Conservation (phyloP, 2,888 invertebrate species). For the Thera obeliscata region DNA sequence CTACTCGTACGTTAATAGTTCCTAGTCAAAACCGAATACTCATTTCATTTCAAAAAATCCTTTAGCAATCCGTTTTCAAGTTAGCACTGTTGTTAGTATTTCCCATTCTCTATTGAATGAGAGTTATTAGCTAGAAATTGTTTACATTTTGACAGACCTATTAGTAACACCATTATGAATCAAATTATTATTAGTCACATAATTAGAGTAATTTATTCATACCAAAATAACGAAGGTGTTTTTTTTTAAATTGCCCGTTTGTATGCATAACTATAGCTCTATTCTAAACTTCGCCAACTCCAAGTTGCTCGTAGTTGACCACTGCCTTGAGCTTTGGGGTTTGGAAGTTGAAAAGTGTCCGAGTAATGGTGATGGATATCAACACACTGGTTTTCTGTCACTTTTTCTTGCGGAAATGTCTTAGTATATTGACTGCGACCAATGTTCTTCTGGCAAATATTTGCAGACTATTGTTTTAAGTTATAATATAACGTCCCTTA, state of each 20-base stretch:
- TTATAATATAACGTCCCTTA: too few species aligned
- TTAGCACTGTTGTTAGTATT: too few species aligned
- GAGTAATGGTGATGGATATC: conserved; percentile 35
- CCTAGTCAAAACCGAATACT: too few species aligned
- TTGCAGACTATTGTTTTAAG: too few species aligned
- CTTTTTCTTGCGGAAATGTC: conserved; percentile 18
- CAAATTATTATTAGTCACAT: too few species aligned
- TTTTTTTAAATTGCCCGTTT: conserved; percentile 9
- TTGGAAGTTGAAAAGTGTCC: conserved; percentile 39
- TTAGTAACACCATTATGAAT: too few species aligned
- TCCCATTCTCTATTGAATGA: too few species aligned
- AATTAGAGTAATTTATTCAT: neutral
- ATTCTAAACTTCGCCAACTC: conserved; percentile 47
- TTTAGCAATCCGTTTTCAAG: too few species aligned
- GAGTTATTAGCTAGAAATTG: too few species aligned
- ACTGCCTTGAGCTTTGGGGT: conserved; percentile 36
- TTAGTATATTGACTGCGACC: neutral
- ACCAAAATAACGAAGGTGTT: neutral
- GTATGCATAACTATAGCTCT: conserved; percentile 36
- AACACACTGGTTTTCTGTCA: conserved; percentile 29
- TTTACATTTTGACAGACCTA: too few species aligned
- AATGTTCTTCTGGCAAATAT: neutral
- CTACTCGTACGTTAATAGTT: too few species aligned
- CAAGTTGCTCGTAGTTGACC: conserved; percentile 27
- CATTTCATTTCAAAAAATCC: too few species aligned